Evolutionary conservation across 2,888 invertebrate genomes (phyloP), one percentile per base, ranked within the genome.

Genomic region (Chrysodeixis includens): DNA sequence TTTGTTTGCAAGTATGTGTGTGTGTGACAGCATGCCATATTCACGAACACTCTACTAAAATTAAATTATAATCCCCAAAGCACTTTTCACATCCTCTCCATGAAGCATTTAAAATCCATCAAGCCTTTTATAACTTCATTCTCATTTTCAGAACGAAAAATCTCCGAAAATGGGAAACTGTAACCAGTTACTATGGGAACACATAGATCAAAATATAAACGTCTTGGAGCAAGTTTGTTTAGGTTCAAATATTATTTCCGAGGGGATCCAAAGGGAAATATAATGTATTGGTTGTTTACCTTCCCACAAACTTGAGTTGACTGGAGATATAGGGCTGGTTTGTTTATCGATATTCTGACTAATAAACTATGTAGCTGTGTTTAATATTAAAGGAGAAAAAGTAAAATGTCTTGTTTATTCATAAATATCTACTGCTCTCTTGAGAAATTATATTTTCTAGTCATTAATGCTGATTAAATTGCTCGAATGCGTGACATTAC

Each of bases 281-380:
- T 49, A 49, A 35, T 20, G 35, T 56, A 56, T 32, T 56, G 30
- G 20, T 56, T 35, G 20, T 30, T 32, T 56, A 20, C 35, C 20
- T 14, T 32, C 35, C 14, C 20, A 8, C 35, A 20, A 30, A 32
- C 18, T 32, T 9, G 18, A 49, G 46, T 49, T 49, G 46, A 46
- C 35, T 56, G 64, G 65, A 57, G 46, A 49, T 49, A 49, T 20
- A 6, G 10, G 46, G 46, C 20, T 49, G 46, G 61, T 20, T 49
- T 49, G 46, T 49, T 49, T 49, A 49, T 49, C 46, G 18, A 49
- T 49, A 49, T 49, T 20, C 7, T 20, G 9, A 20, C 18, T 46
- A 18, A 46, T 46, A 18, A 10, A 49, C 20, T 49, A n/a, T n/a
- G n/a, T n/a, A 49, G 10, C 46, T 49, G 10, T 49, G 7, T 9